phyloP scores from a whole-genome alignment of 2,113 vertebrate species.

The Cyanoderma ruficeps region DNA sequence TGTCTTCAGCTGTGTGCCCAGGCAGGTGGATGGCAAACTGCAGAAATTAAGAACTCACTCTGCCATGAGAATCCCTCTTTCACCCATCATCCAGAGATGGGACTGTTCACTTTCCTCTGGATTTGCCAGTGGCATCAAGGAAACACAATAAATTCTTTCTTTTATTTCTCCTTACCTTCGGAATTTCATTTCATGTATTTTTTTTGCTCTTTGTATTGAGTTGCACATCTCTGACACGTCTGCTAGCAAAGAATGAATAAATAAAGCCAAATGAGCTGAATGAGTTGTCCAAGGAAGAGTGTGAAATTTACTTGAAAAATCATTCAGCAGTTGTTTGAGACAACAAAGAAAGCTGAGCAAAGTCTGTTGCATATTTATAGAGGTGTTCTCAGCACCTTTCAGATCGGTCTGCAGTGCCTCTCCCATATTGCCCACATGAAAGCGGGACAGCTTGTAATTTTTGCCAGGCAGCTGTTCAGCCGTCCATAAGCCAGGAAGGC shows the following conservation, averaged over 20 bases:
- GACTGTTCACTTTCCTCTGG: not conserved
- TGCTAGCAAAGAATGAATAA: conserved; percentile 1
- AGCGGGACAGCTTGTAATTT: not conserved
- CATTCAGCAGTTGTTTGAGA: conserved; percentile 11
- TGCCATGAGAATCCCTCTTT: not conserved
- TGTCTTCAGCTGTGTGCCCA: not conserved
- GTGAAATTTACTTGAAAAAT: conserved; percentile 32
- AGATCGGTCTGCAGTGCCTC: accelerated
- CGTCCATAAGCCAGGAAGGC: not conserved
- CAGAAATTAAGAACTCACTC: not conserved
- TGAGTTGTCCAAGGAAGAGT: conserved; percentile 19
- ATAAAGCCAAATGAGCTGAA: conserved; percentile 31
- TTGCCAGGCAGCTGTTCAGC: not conserved
- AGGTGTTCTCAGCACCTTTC: not conserved
- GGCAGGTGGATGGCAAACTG: not conserved
- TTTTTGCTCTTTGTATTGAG: not conserved
- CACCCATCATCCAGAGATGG: not conserved
- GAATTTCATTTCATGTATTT: not conserved
- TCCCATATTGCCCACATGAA: not conserved
- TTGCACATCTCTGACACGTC: not conserved
- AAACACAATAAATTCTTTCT: not conserved
- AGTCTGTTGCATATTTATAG: not conserved
- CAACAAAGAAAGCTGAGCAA: not conserved
- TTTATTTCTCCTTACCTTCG: not conserved
- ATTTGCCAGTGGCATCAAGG: not conserved